A percentile compares a stretch with the other conserved stretches of the same genome.
These are phyloP conservation scores for Canis aureus DNA, from an alignment of 2,113 vertebrate species.

Conservation along the genomic window DNA sequence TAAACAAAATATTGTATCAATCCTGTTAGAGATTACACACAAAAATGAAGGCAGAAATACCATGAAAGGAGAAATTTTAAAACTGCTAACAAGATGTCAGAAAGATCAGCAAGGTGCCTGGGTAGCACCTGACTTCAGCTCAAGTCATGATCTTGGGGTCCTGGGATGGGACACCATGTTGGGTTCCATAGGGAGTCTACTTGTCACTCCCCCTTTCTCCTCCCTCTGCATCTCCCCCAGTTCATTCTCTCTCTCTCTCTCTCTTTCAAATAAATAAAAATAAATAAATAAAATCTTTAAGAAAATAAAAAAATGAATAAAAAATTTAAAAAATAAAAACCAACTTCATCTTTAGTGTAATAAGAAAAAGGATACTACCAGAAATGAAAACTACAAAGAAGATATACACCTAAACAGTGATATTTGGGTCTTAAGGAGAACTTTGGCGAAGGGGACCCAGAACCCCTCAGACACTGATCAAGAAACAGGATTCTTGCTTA, in stretches of 20 bases:
- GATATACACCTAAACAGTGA: neutral
- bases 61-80: neutral
- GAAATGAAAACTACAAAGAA: neutral
- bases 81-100: neutral
- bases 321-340: neutral
- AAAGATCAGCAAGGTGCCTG: neutral
- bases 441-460: neutral
- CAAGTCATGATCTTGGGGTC: neutral
- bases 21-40: neutral
- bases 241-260: neutral
- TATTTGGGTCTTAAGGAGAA: neutral
- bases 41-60: neutral
- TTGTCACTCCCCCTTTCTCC: neutral
- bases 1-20: neutral
- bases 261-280: neutral
- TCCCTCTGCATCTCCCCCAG: neutral
- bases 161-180: neutral
- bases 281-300: neutral
- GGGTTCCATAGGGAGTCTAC: too few relatives aligned
- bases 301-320: neutral
- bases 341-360: neutral
- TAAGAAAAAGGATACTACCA: neutral
- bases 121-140: neutral
- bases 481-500: neutral
- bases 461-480: neutral